These are phyloP conservation scores for Pelobates cultripes DNA, from an alignment of 2,797 vertebrate species.

Conservation along the genomic window DNA sequence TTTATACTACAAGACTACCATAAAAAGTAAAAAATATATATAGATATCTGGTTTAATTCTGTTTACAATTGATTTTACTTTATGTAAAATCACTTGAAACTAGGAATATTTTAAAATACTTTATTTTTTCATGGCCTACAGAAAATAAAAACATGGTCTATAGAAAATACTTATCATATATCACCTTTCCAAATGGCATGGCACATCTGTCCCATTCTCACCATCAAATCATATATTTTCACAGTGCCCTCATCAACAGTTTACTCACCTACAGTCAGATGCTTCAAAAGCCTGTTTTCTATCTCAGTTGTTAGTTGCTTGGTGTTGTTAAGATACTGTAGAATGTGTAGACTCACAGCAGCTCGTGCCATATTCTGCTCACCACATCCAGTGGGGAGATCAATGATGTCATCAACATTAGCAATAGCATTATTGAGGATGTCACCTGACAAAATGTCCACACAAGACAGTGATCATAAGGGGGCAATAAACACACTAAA, in stretches of 20 bases:
- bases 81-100: no score
- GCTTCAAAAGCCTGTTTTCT: constrained; percentile 62
- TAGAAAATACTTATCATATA: neutral
- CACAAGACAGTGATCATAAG: no score
- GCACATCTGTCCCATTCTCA: no score
- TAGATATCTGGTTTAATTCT: no score
- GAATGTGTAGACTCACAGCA: constrained; percentile 76
- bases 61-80: no score
- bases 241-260: neutral
- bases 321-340: constrained; percentile 76
- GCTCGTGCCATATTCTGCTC: constrained; percentile 80
- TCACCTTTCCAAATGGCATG: neutral
- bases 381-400: constrained; percentile 77
- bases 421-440: constrained; percentile 75
- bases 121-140: no score
- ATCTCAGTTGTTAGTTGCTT: constrained; percentile 69
- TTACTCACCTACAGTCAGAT: constrained; percentile 74
- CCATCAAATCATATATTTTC: neutral
- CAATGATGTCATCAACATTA: constrained; percentile 72
- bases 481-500: neutral
- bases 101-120: no score
- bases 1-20: no score
- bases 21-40: no score
- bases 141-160: no score
- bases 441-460: constrained; percentile 68